Percentiles rank a stretch among this genome's conserved stretches.
Conservation (phyloP, 2,797 vertebrate genomes). For the Setipinna tenuifilis region DNA sequence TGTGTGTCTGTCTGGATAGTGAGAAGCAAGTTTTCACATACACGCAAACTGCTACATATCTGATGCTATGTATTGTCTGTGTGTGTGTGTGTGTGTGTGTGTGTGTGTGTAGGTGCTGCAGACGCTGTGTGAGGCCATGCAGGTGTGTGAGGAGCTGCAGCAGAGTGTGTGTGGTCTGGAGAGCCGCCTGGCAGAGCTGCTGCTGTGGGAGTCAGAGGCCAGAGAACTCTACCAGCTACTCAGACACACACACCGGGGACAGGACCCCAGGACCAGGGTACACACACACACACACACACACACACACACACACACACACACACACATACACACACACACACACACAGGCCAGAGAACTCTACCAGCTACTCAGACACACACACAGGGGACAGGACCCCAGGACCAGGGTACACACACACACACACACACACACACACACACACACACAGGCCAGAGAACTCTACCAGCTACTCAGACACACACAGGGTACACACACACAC, state of each 20-base stretch:
- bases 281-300: slow-evolving; percentile 4
- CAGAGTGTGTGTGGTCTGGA: slow-evolving; percentile 73
- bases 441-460: slow-evolving; percentile 67
- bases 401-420: slow-evolving; percentile 61
- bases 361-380: slow-evolving; percentile 57
- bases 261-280: slow-evolving; percentile 71
- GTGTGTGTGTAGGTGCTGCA: slow-evolving; percentile 66
- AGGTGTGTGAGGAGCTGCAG: slow-evolving; percentile 75
- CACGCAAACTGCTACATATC: neutral
- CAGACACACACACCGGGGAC: slow-evolving; percentile 54
- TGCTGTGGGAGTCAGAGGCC: slow-evolving; percentile 77
- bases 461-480: slow-evolving; percentile 59
- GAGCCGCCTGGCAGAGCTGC: slow-evolving; percentile 75
- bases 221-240: slow-evolving; percentile 68
- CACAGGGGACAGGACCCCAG: slow-evolving; percentile 65
- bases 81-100: neutral
- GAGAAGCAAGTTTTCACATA: neutral
- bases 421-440: neutral
- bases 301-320: neutral
- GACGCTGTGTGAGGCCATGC: slow-evolving; percentile 73
- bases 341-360: slow-evolving; percentile 68
- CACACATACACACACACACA: slow-evolving; percentile 16
- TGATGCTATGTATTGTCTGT: no score
- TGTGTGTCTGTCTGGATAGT: neutral
- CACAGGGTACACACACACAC: slow-evolving; percentile 59